Evolutionary conservation across 2,888 invertebrate species (phyloP).

Genomic region (Isotomurus palustris): DNA sequence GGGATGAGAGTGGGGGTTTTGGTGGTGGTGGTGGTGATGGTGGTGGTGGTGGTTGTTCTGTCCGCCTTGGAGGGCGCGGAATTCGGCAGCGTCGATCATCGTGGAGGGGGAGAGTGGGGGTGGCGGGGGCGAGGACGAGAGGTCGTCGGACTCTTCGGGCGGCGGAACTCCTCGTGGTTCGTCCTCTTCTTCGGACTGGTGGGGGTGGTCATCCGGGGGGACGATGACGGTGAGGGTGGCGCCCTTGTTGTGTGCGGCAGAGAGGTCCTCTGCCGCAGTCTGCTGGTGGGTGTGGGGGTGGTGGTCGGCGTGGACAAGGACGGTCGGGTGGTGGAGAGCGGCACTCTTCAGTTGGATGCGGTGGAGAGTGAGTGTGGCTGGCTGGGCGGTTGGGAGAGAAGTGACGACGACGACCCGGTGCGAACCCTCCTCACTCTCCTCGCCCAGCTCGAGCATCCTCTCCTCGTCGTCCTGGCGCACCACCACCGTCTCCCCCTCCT

Average conservation of each 20-base stretch:
- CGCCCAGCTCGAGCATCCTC: conserved; percentile 8
- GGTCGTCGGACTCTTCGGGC: too few relatives aligned
- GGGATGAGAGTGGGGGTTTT: background rate
- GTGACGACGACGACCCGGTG: conserved; percentile 33
- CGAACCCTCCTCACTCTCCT: conserved; percentile 19
- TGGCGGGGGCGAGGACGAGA: background rate
- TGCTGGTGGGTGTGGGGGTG: conserved; percentile 10
- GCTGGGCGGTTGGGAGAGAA: conserved; percentile 32
- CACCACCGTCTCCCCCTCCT: conserved; percentile 7
- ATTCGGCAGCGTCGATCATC: background rate
- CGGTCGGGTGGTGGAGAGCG: background rate
- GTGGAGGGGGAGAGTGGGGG: background rate
- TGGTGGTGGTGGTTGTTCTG: background rate
- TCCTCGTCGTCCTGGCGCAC: background rate
- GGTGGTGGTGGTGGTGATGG: conserved; percentile 20
- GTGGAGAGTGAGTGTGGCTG: conserved; percentile 33
- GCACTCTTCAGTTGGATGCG: conserved; percentile 22
- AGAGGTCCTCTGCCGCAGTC: conserved; percentile 44
- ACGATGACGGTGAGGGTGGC: conserved; percentile 14
- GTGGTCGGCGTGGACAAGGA: background rate
- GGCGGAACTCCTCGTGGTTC: too few relatives aligned
- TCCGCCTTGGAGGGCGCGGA: background rate
- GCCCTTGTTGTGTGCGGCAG: conserved; percentile 24
- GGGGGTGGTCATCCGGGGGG: background rate
- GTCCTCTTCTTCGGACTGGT: background rate